These are phyloP conservation scores for Imbricaverruca yamaguchii DNA, from an alignment of 2,888 invertebrate species.

Conservation along the genomic window DNA sequence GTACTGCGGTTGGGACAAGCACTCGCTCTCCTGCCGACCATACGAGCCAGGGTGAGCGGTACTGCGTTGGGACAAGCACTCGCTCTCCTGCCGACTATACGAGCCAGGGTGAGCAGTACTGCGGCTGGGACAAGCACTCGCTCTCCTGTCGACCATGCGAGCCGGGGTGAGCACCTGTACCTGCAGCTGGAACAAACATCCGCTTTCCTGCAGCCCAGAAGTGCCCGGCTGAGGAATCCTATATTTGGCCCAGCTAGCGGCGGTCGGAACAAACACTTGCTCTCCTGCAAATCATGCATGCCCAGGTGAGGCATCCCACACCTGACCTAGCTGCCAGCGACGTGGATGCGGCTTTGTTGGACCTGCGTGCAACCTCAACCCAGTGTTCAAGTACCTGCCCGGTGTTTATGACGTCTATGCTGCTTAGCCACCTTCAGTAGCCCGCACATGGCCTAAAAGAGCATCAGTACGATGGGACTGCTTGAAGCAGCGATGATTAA, in stretches of 20 bases:
- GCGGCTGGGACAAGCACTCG: constrained; percentile 70
- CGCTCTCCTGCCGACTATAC: constrained; percentile 65
- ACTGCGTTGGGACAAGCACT: constrained; percentile 91
- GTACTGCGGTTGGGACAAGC: constrained; percentile 89
- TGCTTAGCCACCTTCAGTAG: no score
- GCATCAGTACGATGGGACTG: no score
- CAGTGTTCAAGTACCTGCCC: no score
- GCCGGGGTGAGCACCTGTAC: constrained; percentile 42
- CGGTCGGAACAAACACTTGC: constrained; percentile 90
- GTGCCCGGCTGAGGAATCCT: constrained; percentile 46
- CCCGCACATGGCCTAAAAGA: no score
- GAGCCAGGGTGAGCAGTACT: neutral
- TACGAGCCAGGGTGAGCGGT: constrained; percentile 40
- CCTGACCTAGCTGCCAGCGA: no score
- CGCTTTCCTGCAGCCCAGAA: constrained; percentile 80
- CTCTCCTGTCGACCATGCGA: constrained; percentile 79
- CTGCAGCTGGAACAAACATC: constrained; percentile 84
- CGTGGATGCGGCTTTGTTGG: no score
- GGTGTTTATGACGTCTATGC: no score
- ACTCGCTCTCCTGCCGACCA: constrained; percentile 69
- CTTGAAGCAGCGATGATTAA: no score
- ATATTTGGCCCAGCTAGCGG: constrained; percentile 53
- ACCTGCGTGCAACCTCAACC: no score
- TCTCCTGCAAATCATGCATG: constrained; percentile 76
- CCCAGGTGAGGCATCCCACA: constrained; percentile 59